phyloP scores from a whole-genome alignment of 2,113 vertebrate genomes.

The Cyprinus carpio region DNA sequence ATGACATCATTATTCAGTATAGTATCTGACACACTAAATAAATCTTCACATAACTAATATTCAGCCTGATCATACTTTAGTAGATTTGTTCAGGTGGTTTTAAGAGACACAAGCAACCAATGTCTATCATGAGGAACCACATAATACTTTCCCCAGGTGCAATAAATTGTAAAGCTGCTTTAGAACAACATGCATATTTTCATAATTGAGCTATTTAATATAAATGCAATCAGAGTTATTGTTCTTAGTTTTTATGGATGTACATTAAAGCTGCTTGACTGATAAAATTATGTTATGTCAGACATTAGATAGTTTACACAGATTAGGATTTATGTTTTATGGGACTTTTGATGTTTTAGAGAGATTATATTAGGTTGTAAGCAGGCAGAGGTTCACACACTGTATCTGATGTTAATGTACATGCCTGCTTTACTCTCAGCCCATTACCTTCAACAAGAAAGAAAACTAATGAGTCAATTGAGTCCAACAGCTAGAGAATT shows the following conservation, averaged over 20 bases:
- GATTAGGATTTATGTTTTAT: too few relatives aligned
- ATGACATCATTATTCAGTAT: background rate
- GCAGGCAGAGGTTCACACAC: slow-evolving; percentile 24
- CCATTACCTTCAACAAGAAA: background rate
- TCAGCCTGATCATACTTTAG: background rate
- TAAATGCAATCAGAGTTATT: too few relatives aligned
- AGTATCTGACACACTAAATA: background rate
- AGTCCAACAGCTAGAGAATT: too few relatives aligned
- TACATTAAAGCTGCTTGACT: too few relatives aligned
- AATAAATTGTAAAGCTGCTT: background rate
- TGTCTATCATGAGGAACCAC: background rate
- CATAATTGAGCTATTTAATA: background rate
- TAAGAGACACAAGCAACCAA: background rate
- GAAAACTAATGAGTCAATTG: background rate
- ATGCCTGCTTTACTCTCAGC: too few relatives aligned
- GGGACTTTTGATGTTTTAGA: background rate
- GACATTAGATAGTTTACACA: too few relatives aligned
- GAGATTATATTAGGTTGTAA: background rate
- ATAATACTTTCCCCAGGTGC: too few relatives aligned
- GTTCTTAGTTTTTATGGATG: too few relatives aligned
- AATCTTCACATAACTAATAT: background rate
- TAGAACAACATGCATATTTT: background rate
- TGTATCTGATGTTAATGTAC: background rate
- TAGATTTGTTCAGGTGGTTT: background rate
- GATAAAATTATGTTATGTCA: too few relatives aligned